phyloP scores from a whole-genome alignment of 2,797 vertebrate genomes.

The Poecilia picta region DNA sequence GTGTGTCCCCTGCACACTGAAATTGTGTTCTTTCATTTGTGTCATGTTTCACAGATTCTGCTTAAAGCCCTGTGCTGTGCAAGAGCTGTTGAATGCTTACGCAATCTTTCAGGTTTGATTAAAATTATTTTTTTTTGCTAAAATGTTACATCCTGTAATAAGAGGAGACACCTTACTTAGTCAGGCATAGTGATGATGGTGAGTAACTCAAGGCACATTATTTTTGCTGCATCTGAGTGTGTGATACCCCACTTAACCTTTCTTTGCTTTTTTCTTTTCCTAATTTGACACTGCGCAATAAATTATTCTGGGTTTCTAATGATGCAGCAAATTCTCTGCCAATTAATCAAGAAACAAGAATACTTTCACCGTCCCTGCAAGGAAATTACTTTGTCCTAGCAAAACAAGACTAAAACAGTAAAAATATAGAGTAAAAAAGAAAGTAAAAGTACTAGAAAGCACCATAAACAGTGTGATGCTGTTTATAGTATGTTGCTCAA shows the following conservation, averaged over 20 bases:
- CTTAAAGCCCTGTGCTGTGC: neutral
- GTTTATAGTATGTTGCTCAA: too few species aligned
- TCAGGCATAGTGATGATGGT: slow-evolving; percentile 36
- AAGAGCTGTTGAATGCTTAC: neutral
- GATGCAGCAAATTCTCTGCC: slow-evolving; percentile 28
- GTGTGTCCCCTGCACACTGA: too few species aligned
- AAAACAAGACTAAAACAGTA: neutral
- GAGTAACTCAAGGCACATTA: slow-evolving; percentile 27
- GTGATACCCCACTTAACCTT: slow-evolving; percentile 33
- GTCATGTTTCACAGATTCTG: neutral
- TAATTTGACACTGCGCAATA: slow-evolving; percentile 49
- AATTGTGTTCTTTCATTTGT: neutral
- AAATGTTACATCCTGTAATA: neutral
- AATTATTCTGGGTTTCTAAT: slow-evolving; percentile 23
- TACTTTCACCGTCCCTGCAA: neutral
- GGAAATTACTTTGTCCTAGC: neutral
- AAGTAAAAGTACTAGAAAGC: neutral
- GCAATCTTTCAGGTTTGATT: slow-evolving; percentile 6
- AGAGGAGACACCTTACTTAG: slow-evolving; percentile 6
- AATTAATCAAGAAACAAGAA: neutral
- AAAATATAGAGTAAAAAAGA: neutral
- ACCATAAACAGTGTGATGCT: too few species aligned
- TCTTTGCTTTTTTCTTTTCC: slow-evolving; percentile 29
- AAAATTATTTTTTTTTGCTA: neutral
- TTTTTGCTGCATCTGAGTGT: slow-evolving; percentile 38